These are phyloP conservation scores for Rhinichthys osculus DNA, from an alignment of 2,797 vertebrate species.

Conservation along the genomic window DNA sequence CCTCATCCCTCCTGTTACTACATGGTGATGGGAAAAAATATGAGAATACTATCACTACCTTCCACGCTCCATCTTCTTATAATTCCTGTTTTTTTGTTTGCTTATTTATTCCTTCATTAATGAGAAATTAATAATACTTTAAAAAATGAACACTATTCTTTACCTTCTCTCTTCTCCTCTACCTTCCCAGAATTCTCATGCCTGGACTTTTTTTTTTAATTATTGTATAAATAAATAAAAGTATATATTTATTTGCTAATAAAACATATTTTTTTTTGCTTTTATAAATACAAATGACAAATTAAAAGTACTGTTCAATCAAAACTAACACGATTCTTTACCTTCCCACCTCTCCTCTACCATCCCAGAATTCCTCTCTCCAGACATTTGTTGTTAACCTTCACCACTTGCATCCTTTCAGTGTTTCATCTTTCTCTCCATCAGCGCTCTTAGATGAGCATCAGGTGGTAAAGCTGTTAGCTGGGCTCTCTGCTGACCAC, in stretches of 20 bases:
- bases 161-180: too few relatives aligned
- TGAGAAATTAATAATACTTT: too few relatives aligned
- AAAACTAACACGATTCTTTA: neutral
- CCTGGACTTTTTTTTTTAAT: neutral
- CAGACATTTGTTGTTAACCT: neutral
- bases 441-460: conserved; percentile 85
- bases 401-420: conserved; percentile 46
- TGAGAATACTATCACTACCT: too few relatives aligned
- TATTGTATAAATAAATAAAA: neutral
- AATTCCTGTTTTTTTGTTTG: too few relatives aligned
- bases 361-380: neutral
- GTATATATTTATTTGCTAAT: neutral
- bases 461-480: conserved; percentile 83
- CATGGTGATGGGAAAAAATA: too few relatives aligned
- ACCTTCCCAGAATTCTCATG: neutral
- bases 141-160: neutral
- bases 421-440: conserved; percentile 71
- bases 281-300: neutral
- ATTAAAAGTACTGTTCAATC: neutral
- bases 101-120: too few relatives aligned
- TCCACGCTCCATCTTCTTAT: too few relatives aligned
- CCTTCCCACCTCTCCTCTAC: conserved; percentile 7
- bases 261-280: too few relatives aligned
- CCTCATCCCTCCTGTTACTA: conserved; percentile 5
- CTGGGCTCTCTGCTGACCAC: conserved; percentile 84